phyloP scores from a whole-genome alignment of 2,797 vertebrate species.

The Mormyrus proboscirostris region DNA sequence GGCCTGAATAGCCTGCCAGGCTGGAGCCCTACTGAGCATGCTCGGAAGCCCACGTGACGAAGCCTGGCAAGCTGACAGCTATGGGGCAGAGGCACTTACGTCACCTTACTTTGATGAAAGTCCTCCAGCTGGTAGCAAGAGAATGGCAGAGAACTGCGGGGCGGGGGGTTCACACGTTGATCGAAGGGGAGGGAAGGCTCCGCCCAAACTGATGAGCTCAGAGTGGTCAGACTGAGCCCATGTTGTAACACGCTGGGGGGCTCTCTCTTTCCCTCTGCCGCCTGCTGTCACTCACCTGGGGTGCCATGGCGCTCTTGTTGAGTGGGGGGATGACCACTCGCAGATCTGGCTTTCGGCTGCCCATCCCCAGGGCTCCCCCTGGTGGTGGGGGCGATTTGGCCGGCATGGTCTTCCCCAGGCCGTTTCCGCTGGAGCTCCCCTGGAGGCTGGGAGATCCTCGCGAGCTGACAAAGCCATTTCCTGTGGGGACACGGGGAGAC shows the following conservation, averaged over 20 bases:
- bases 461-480: slow-evolving; percentile 93
- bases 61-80: background rate
- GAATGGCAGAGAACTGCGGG: background rate
- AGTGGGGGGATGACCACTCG: slow-evolving; percentile 94
- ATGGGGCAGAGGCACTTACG: background rate
- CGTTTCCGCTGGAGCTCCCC: slow-evolving; percentile 79
- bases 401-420: slow-evolving; percentile 91
- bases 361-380: slow-evolving; percentile 84
- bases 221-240: slow-evolving; percentile 40
- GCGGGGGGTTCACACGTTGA: background rate
- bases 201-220: slow-evolving; percentile 28
- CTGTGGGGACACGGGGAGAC: slow-evolving; percentile 62
- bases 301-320: slow-evolving; percentile 98
- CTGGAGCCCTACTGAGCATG: background rate
- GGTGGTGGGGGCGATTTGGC: slow-evolving; percentile 94
- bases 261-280: background rate
- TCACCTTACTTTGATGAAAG: slow-evolving; percentile 3
- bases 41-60: background rate
- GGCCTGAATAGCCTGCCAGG: background rate
- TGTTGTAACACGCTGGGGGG: background rate
- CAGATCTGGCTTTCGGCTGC: slow-evolving; percentile 89
- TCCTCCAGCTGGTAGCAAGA: background rate
- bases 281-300: slow-evolving; percentile 72
- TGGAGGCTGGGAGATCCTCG: slow-evolving; percentile 88
- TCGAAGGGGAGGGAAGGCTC: background rate